Percentiles rank a stretch among this genome's conserved stretches.
These are phyloP conservation scores for Tupaia tana DNA, from an alignment of 2,113 vertebrate species.

Conservation along the genomic window DNA sequence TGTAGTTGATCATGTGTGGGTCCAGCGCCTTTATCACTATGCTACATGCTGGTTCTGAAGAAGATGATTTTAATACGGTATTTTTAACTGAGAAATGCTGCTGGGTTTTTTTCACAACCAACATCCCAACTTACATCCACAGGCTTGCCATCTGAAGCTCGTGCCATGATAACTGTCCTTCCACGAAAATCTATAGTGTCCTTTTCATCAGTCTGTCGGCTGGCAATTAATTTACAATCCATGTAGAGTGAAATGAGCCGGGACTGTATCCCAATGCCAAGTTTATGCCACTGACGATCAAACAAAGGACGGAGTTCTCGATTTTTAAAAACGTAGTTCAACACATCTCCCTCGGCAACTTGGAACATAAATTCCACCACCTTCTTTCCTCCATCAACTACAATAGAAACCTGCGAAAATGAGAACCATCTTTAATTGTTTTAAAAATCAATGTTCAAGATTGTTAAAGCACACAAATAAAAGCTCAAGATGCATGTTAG, in stretches of 20 bases:
- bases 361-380: conserved; percentile 92
- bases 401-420: conserved; percentile 90
- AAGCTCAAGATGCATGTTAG: background rate
- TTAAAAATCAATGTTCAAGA: conserved; percentile 14
- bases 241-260: conserved; percentile 92
- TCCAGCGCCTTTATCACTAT: no score
- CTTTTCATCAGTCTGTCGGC: conserved; percentile 89
- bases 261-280: conserved; percentile 91
- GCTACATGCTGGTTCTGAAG: no score
- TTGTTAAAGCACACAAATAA: background rate
- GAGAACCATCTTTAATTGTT: background rate
- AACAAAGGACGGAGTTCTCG: conserved; percentile 94
- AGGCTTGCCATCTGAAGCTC: conserved; percentile 93
- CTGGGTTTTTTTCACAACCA: background rate
- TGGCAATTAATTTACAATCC: conserved; percentile 95
- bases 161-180: conserved; percentile 91
- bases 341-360: conserved; percentile 87
- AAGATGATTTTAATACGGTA: background rate
- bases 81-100: background rate
- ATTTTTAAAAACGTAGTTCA: conserved; percentile 94
- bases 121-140: conserved; percentile 92
- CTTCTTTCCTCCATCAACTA: conserved; percentile 94
- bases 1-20: no score
- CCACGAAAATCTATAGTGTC: conserved; percentile 88
- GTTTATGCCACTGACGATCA: conserved; percentile 97